Conservation (phyloP, 2,888 invertebrate genomes). For the Caenorhabditis macrosperma region DNA sequence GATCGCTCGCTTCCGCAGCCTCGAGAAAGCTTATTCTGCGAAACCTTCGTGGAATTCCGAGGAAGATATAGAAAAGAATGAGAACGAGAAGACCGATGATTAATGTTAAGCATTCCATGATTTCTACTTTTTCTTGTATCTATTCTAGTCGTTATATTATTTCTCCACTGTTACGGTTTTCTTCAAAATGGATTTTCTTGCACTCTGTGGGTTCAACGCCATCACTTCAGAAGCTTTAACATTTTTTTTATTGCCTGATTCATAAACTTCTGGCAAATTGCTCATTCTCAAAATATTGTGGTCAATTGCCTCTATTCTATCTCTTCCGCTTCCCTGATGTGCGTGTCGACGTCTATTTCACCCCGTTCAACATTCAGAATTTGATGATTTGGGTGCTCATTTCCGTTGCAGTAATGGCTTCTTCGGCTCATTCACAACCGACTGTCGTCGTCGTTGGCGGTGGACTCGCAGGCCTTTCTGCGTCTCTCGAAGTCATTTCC, state of each 20-base stretch:
- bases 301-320: constrained; percentile 2
- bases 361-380: constrained; percentile 1
- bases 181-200: neutral
- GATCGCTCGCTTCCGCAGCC: neutral
- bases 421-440: constrained; percentile 63
- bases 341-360: neutral
- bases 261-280: constrained; percentile 24
- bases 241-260: constrained; percentile 3
- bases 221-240: constrained; percentile 21
- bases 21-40: constrained; percentile 23
- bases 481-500: constrained; percentile 71
- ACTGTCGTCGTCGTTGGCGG: constrained; percentile 77
- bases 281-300: neutral
- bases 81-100: too few species aligned
- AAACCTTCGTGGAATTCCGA: neutral
- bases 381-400: constrained; percentile 44
- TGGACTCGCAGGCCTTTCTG: constrained; percentile 77
- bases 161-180: constrained; percentile 32
- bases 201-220: constrained; percentile 7
- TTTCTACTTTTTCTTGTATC: neutral
- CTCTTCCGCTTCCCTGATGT: neutral
- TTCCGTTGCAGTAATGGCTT: constrained; percentile 32
- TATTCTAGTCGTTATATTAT: constrained; percentile 22
- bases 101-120: neutral
- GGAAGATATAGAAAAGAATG: neutral